Percentiles rank a stretch among this genome's conserved stretches.
These are phyloP conservation scores for Delia radicum DNA, from an alignment of 1,140 invertebrate species.

Conservation along the genomic window DNA sequence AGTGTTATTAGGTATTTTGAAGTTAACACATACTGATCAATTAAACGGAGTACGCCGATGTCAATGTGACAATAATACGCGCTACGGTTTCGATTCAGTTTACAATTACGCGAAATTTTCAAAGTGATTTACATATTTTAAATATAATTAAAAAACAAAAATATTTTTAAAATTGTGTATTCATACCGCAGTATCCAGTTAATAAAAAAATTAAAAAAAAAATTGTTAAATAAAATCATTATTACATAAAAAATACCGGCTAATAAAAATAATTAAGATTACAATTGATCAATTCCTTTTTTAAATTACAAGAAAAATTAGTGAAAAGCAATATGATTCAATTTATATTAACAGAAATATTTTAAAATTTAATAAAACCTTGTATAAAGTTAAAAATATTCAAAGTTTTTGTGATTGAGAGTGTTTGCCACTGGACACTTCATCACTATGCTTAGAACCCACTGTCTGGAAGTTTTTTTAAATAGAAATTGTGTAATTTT, in stretches of 20 bases:
- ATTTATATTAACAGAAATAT: no score
- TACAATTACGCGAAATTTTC: neutral
- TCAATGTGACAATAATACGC: neutral
- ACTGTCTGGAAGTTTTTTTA: neutral
- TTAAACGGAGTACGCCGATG: conserved; percentile 3
- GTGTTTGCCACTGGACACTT: no score
- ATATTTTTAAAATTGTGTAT: neutral
- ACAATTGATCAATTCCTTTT: no score
- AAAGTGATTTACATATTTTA: neutral
- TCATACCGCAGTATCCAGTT: no score
- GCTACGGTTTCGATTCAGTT: neutral
- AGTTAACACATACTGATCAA: conserved; percentile 6
- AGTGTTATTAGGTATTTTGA: conserved; percentile 21
- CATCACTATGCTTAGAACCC: conserved; percentile 3
- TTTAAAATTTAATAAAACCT: no score
- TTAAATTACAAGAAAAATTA: no score
- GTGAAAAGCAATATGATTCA: no score
- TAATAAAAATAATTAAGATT: no score
- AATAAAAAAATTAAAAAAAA: no score
- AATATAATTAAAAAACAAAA: neutral
- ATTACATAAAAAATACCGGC: neutral
- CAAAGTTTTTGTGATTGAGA: no score
- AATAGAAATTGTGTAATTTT: neutral
- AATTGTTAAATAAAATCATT: neutral
- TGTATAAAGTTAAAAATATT: no score